A percentile compares a stretch with the other conserved stretches of the same genome.
Conservation (phyloP, 1,140 invertebrate species). For the Drosophila funebris region DNA sequence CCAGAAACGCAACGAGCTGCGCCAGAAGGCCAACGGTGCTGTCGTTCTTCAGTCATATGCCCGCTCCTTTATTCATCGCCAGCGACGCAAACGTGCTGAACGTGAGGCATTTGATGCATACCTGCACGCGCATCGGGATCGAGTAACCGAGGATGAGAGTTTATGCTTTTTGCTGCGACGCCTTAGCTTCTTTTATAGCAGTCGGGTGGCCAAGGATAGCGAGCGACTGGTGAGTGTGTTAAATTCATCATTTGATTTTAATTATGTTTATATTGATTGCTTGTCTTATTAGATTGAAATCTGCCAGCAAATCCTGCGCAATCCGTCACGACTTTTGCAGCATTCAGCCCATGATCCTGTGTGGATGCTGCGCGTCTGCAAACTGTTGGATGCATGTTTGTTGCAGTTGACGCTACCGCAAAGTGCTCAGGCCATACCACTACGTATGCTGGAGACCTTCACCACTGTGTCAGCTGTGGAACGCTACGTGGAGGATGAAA, state of each 20-base stretch:
- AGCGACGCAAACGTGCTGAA: constrained; percentile 87
- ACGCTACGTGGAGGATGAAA: constrained; percentile 84
- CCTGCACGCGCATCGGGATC: constrained; percentile 84
- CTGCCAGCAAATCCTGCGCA: constrained; percentile 73
- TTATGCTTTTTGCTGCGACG: constrained; percentile 86
- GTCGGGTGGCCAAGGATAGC: constrained; percentile 87
- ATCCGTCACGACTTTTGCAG: constrained; percentile 58
- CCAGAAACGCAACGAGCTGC: constrained; percentile 91
- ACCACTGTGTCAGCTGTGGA: constrained; percentile 86
- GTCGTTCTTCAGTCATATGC: constrained; percentile 88
- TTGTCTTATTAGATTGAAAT: constrained; percentile 66
- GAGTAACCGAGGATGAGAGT: constrained; percentile 84
- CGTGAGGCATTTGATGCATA: constrained; percentile 88
- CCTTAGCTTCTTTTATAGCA: constrained; percentile 90
- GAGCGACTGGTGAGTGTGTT: constrained; percentile 87
- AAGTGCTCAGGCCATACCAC: constrained; percentile 88
- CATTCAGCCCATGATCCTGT: constrained; percentile 60
- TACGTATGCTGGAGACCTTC: constrained; percentile 92
- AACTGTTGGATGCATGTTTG: constrained; percentile 69
- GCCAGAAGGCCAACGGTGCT: constrained; percentile 87
- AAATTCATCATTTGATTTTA: background rate
- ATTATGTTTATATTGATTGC: background rate
- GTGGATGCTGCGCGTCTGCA: constrained; percentile 72
- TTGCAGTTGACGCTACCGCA: constrained; percentile 64
- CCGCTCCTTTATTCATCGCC: constrained; percentile 90